These are phyloP conservation scores for Clarias magur DNA, from an alignment of 2,113 vertebrate species.

Conservation along the genomic window DNA sequence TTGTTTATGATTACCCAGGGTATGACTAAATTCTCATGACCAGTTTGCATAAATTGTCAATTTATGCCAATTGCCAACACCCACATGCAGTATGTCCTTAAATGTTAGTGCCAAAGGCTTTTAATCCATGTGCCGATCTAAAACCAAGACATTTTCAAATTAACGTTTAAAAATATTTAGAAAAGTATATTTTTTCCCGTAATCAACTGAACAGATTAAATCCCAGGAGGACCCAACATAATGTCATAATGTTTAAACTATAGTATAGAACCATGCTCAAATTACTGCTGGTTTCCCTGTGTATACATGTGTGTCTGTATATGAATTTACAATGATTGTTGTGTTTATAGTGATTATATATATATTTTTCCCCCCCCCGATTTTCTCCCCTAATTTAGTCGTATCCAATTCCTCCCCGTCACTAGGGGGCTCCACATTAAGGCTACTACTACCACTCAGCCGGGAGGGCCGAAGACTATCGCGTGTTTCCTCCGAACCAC, in stretches of 20 bases:
- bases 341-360: background rate
- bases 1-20: slow-evolving; percentile 3
- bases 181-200: background rate
- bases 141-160: background rate
- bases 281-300: background rate
- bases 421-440: too few relatives aligned
- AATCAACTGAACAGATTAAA: background rate
- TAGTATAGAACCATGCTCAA: background rate
- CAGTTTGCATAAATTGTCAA: slow-evolving; percentile 20
- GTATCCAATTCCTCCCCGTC: too few relatives aligned
- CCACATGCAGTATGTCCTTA: slow-evolving; percentile 42
- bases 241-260: background rate
- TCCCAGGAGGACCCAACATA: background rate
- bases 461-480: too few relatives aligned
- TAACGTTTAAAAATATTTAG: slow-evolving; percentile 15
- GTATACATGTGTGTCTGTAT: background rate
- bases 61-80: slow-evolving; percentile 47
- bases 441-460: too few relatives aligned
- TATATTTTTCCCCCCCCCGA: too few relatives aligned
- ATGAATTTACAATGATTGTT: background rate
- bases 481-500: too few relatives aligned
- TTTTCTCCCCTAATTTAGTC: too few relatives aligned
- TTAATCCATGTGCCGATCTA: slow-evolving; percentile 28
- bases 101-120: slow-evolving; percentile 31
- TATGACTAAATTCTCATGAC: slow-evolving; percentile 18